Evolutionary conservation across 2,888 invertebrate species (phyloP).

Genomic region (Nymphalis urticae): DNA sequence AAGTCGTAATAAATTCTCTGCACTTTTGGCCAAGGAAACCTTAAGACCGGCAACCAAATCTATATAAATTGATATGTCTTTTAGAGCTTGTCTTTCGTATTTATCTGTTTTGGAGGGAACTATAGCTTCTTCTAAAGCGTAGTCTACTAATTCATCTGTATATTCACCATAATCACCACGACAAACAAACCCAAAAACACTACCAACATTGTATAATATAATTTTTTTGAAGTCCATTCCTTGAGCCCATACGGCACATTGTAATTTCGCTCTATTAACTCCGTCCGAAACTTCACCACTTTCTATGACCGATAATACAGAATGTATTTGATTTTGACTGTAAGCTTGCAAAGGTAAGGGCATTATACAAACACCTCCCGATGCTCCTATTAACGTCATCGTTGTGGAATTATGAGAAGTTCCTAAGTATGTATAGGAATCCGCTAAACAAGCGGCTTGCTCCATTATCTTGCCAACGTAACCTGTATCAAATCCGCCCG

Average conservation of each 20-base stretch:
- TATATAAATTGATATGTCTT: conserved; percentile 57
- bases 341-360: conserved; percentile 66
- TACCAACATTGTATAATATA: conserved; percentile 59
- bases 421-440: conserved; percentile 54
- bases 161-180: conserved; percentile 65
- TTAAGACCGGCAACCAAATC: conserved; percentile 61
- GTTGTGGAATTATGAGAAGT: conserved; percentile 50
- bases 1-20: conserved; percentile 58
- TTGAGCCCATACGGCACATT: conserved; percentile 69
- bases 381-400: conserved; percentile 56
- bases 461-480: conserved; percentile 62
- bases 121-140: conserved; percentile 54
- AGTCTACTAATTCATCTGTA: conserved; percentile 63
- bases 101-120: conserved; percentile 45
- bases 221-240: conserved; percentile 69
- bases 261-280: conserved; percentile 50
- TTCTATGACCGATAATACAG: conserved; percentile 61
- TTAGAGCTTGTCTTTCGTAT: conserved; percentile 56
- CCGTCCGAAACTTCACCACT: conserved; percentile 55
- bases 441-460: conserved; percentile 60
- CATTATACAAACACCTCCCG: conserved; percentile 65
- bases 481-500: conserved; percentile 61
- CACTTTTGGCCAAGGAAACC: conserved; percentile 52
- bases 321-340: conserved; percentile 58
- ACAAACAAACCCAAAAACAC: conserved; percentile 64